Evolutionary conservation across 2,113 vertebrate genomes (phyloP).

Genomic region (Prinia subflava): DNA sequence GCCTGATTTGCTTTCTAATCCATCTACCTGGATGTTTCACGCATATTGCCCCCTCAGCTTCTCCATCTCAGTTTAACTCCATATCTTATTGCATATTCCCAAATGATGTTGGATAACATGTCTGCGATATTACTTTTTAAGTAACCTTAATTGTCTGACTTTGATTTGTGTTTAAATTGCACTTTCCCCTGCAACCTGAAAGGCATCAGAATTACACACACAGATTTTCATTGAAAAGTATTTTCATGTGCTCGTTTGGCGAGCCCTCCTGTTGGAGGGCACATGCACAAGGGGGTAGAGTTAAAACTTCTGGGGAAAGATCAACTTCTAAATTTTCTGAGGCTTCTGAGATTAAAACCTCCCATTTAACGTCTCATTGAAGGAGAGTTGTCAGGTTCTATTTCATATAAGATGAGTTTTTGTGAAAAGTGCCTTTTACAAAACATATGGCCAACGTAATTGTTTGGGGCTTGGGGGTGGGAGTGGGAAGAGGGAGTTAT

Average conservation of each 20-base stretch:
- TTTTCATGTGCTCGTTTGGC: fast-evolving
- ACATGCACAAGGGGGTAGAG: not conserved
- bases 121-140: conserved; percentile 24
- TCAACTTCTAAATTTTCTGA: conserved; percentile 13
- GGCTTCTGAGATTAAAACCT: conserved; percentile 56
- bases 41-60: not conserved
- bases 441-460: conserved; percentile 46
- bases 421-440: conserved; percentile 16
- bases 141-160: conserved; percentile 43
- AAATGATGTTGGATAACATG: not conserved
- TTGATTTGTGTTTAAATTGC: conserved; percentile 41
- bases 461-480: not conserved
- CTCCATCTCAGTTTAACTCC: not conserved
- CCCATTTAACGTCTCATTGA: not conserved
- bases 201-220: not conserved
- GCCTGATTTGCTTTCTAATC: not conserved
- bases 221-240: not conserved
- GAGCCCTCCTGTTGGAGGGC: not conserved
- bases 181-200: conserved; percentile 34
- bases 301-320: conserved; percentile 39
- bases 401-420: conserved; percentile 19
- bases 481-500: not conserved
- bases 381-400: conserved; percentile 47
- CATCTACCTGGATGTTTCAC: not conserved
- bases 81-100: not conserved